Base-by-base conservation (phyloP, 1,140 invertebrate genomes). In the Globodera ellingtonae region DNA sequence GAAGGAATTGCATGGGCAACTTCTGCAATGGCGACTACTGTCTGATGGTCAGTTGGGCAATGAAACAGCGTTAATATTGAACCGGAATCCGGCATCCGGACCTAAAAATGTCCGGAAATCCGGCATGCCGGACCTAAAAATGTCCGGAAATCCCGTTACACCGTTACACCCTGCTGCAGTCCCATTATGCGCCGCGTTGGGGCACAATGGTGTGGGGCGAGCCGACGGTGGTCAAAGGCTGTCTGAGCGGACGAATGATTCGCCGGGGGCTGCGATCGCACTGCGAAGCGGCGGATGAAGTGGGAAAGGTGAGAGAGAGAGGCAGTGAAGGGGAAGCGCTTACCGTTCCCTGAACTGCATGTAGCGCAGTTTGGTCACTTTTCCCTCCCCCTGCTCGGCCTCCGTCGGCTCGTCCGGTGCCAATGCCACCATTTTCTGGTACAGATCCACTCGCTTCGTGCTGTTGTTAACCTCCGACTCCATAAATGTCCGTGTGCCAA, bases 401-500 rank as follows among this genome's bases (percentile, higher is more conserved):
- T 93, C 93, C 15, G 93, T 95, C 9, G 96, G 96, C 6, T 95
- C 96, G 81, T 91, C 91, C 35, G 94, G 92, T 89, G 98, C 96
- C 75, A 98, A 94, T 89, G 96, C 94, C 79, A 96, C 93, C 96
- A 98, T 98, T 91, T 98, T 98, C 84, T 98, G 94, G 90, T 97
- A 98, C 94, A 98, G 35, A 90, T 98, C 96, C 91, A 91, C 84
- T 72, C 95, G 91, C 15, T 94, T 93, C 5, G 91, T 92, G 9
- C 92, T 92, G 86, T 97, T 97, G 84, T 93, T 93, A 1, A 97
- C 95, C 92, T 98, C 96, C 0, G 94, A 93, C 90, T 98, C 95
- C 6, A 97, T 91, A 89, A 98, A 98, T 10, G 96, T 98, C 79
- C 91, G 6, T 62, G 75, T 77, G 50, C 95, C 95, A 92, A 96